These are phyloP conservation scores for Perdita meconis DNA, from an alignment of 2,888 invertebrate genomes.

Conservation along the genomic window DNA sequence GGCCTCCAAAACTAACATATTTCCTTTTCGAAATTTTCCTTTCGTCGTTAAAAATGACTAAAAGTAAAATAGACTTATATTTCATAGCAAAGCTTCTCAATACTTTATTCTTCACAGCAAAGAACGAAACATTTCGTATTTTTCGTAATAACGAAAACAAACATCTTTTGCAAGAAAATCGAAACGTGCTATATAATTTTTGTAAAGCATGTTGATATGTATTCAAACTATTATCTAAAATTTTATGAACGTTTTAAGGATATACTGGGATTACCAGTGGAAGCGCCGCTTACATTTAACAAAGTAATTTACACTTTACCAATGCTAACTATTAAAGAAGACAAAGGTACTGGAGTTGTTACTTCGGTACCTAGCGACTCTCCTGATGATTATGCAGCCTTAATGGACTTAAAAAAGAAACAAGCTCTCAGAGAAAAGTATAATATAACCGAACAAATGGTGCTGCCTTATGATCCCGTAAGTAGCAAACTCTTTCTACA, in stretches of 20 bases:
- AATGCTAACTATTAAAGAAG: slow-evolving; percentile 98
- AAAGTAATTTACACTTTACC: slow-evolving; percentile 95
- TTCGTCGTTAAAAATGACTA: no score
- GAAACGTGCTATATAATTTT: no score
- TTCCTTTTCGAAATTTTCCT: no score
- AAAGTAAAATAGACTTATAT: no score
- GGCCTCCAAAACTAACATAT: no score
- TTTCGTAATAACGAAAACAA: no score
- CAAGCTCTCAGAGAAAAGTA: slow-evolving; percentile 96
- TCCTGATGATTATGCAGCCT: slow-evolving; percentile 98
- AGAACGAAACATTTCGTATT: no score
- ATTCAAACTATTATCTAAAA: background rate
- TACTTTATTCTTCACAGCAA: no score
- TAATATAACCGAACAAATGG: slow-evolving; percentile 93
- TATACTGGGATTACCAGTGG: slow-evolving; percentile 92
- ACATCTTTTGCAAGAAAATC: no score
- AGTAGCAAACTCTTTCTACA: no score
- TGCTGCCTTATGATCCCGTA: slow-evolving; percentile 88
- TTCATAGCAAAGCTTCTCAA: no score
- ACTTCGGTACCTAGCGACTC: slow-evolving; percentile 99
- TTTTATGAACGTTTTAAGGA: slow-evolving; percentile 84
- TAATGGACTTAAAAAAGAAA: slow-evolving; percentile 97
- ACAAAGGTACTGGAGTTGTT: slow-evolving; percentile 99
- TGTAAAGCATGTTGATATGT: no score
- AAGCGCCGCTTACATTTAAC: slow-evolving; percentile 94